These are phyloP conservation scores for Pseudotriccus pelzelni DNA, from an alignment of 2,797 vertebrate genomes.

Conservation along the genomic window DNA sequence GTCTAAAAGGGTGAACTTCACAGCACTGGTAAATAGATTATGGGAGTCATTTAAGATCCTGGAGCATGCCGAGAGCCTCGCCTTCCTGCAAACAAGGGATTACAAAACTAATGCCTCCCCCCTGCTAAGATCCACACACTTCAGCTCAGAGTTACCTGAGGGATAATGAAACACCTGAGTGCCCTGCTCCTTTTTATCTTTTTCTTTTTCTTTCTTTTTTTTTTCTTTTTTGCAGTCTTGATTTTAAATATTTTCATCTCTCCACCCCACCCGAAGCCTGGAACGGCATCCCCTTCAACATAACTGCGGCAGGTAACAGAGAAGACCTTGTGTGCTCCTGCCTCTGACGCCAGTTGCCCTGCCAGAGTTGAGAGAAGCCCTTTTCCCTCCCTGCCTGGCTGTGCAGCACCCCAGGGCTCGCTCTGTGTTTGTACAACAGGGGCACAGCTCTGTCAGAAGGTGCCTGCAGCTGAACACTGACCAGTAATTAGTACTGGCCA, in stretches of 20 bases:
- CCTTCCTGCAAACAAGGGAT: background rate
- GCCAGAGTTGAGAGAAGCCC: background rate
- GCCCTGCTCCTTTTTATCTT: background rate
- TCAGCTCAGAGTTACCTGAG: background rate
- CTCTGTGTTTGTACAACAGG: background rate
- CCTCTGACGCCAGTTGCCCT: background rate
- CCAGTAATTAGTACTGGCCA: background rate
- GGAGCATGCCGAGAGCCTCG: background rate
- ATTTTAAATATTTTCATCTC: background rate
- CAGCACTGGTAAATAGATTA: constrained; percentile 56
- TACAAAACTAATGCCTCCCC: background rate
- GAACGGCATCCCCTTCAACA: background rate
- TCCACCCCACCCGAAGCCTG: background rate
- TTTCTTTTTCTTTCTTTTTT: background rate
- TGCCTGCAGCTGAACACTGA: background rate
- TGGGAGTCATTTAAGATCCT: constrained; percentile 32
- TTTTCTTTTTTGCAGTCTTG: background rate
- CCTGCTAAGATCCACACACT: background rate
- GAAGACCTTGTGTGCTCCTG: background rate
- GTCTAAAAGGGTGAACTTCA: constrained; percentile 37
- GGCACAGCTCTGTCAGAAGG: background rate
- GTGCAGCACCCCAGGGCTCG: rapidly evolving
- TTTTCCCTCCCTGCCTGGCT: background rate
- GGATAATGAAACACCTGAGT: background rate
- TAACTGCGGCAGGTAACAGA: background rate